Evolutionary conservation across 1,140 invertebrate genomes (phyloP), one percentile per base, ranked within the genome.

Genomic region (Bombyx mandarina): DNA sequence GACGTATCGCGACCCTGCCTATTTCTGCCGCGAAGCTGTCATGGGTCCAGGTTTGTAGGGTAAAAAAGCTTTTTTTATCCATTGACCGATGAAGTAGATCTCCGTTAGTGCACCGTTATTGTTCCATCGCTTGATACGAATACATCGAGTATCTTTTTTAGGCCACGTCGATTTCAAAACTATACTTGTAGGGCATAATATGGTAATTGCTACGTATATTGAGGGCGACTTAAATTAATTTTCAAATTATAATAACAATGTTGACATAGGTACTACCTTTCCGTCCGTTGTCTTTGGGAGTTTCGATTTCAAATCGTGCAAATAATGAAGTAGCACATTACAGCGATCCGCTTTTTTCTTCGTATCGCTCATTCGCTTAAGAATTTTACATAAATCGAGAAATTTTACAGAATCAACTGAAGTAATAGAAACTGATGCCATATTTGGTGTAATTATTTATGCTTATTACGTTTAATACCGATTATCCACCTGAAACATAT

Each of bases 351-450:
- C 26, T 56, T 61, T 77, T 45, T 69, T 75, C 65, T 79, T 86
- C 47, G 62, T 80, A 56, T 76, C 78, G 56, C 73, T 60, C 56
- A 88, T 51, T 54, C 71, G 60, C 59, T 88, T 79, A 56, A 87
- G 71, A 7, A 83, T 22, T 48, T 64, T 54, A 62, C 84, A 84
- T 8, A 88, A 63, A 48, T 82, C 73, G 60, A 71, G 71, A 65
- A 88, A 88, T 54, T 61, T 56, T 52, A 81, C 64, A 9, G 71
- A 52, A 55, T 77, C 72, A 52, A 76, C 82, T 56, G 82, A 75
- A 10, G 66, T 65, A 52, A 61, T 55, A 1, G 6, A 35, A 35
- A 35, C 26, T 35, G 26, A 35, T 35, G 26, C 45, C 43, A 18
- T 22, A 43, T 22, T 45, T 46, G 10, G 12, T 45, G 9, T 8